A percentile compares a stretch with the other conserved stretches of the same genome.
phyloP scores from a whole-genome alignment of 2,113 vertebrate genomes.

The Oophaga pumilio region DNA sequence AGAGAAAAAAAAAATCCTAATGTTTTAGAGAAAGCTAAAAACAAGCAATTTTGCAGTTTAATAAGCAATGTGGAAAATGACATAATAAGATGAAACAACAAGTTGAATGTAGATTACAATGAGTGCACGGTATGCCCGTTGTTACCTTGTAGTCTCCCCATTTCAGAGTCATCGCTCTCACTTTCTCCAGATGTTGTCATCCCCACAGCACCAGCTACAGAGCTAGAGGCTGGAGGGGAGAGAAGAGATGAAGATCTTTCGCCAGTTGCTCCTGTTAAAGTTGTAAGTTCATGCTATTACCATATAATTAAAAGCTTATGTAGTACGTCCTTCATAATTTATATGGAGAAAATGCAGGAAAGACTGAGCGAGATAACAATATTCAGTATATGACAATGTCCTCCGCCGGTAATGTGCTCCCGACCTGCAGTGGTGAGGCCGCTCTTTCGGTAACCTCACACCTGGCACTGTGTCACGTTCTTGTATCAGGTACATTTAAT shows the following conservation, averaged over 20 bases:
- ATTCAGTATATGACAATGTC: not conserved
- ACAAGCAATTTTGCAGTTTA: too few relatives aligned
- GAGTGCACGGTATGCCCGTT: not conserved
- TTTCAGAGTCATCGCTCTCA: conserved; percentile 99
- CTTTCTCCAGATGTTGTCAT: conserved; percentile 99
- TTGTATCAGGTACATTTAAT: not conserved
- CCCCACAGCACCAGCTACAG: conserved; percentile 95
- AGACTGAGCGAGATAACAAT: not conserved
- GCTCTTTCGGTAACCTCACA: conserved; percentile 2
- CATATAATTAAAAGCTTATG: conserved; percentile 17
- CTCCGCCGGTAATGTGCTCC: not conserved
- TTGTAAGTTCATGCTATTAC: conserved; percentile 48
- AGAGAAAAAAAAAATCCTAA: too few relatives aligned
- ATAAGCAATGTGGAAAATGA: too few relatives aligned
- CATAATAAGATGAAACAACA: too few relatives aligned
- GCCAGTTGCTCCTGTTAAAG: conserved; percentile 44
- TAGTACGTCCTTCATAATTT: conserved; percentile 4
- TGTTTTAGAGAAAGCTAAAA: too few relatives aligned
- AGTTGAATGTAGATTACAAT: not conserved
- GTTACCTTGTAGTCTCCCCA: conserved; percentile 97
- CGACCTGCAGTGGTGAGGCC: not conserved
- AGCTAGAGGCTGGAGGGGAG: conserved; percentile 86
- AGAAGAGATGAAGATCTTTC: conserved; percentile 39
- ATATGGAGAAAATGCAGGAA: not conserved
- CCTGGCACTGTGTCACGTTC: not conserved